Conservation (phyloP, 1,140 invertebrate genomes). For the Belonocnema kinseyi region DNA sequence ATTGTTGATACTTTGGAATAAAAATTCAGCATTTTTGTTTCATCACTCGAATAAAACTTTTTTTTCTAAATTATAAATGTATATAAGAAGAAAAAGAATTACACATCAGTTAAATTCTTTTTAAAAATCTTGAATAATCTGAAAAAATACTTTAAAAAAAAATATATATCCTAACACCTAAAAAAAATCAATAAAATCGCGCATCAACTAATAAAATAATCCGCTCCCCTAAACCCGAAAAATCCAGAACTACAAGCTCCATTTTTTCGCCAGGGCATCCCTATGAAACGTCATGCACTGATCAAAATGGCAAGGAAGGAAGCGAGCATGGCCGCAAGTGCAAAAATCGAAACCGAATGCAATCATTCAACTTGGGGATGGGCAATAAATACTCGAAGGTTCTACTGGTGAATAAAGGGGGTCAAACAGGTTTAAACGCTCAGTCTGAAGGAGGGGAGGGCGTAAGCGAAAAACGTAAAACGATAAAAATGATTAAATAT, state of each 20-base stretch:
- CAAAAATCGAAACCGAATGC: constrained; percentile 4
- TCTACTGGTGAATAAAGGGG: neutral
- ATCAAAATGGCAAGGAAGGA: neutral
- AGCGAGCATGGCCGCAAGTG: constrained; percentile 23
- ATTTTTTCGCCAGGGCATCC: neutral
- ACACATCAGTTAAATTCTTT: too few relatives aligned
- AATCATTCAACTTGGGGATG: constrained; percentile 4
- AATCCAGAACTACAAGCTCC: neutral
- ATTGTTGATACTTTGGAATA: too few relatives aligned
- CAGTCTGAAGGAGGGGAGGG: neutral
- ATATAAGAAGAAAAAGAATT: too few relatives aligned
- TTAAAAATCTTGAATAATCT: too few relatives aligned
- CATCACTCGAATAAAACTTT: too few relatives aligned
- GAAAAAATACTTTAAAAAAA: neutral
- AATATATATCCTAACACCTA: neutral
- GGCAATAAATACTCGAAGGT: constrained; percentile 13
- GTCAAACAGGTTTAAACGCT: constrained; percentile 19
- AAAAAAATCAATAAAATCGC: neutral
- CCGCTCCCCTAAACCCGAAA: too few relatives aligned
- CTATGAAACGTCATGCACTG: constrained; percentile 21
- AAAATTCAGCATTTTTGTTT: too few relatives aligned
- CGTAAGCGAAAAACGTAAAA: constrained; percentile 18
- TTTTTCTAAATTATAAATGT: too few relatives aligned
- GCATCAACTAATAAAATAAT: neutral
- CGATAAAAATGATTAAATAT: constrained; percentile 32